Conservation (phyloP, 2,113 vertebrate species). For the Rhegmatorhina hoffmannsi region DNA sequence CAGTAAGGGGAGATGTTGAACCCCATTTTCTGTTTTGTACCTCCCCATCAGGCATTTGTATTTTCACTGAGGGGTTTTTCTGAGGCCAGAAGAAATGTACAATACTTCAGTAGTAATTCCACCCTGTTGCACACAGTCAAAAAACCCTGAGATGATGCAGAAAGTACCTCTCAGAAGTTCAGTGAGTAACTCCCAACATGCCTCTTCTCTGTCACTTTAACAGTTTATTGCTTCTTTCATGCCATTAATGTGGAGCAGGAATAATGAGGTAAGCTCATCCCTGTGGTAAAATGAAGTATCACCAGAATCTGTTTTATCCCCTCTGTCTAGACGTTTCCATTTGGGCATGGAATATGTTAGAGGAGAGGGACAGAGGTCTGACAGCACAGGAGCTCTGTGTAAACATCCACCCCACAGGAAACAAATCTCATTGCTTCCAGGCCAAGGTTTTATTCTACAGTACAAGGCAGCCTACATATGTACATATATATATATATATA, state of each 20-base stretch:
- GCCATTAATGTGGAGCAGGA: constrained; percentile 20
- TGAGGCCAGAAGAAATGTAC: too few species aligned
- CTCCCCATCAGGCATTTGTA: too few species aligned
- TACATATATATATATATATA: background rate
- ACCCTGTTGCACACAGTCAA: too few species aligned
- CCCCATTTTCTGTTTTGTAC: too few species aligned
- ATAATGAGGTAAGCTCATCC: constrained; percentile 30
- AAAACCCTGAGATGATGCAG: too few species aligned
- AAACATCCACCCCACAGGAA: constrained; percentile 35
- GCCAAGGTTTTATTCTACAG: constrained; percentile 6
- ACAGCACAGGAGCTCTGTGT: background rate
- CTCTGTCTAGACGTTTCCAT: background rate
- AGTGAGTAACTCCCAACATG: background rate
- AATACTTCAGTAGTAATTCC: too few species aligned
- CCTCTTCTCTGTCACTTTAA: background rate
- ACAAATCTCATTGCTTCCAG: constrained; percentile 13
- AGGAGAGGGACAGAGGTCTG: background rate
- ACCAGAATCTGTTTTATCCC: constrained; percentile 3
- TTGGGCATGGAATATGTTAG: background rate
- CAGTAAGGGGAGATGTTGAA: too few species aligned
- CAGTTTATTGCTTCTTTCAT: background rate
- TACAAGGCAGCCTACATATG: constrained; percentile 18
- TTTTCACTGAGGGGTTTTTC: too few species aligned
- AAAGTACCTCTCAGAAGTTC: background rate
- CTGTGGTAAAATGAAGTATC: background rate